These are phyloP conservation scores for Ailurus styani DNA, from an alignment of 2,113 vertebrate species.

Conservation along the genomic window DNA sequence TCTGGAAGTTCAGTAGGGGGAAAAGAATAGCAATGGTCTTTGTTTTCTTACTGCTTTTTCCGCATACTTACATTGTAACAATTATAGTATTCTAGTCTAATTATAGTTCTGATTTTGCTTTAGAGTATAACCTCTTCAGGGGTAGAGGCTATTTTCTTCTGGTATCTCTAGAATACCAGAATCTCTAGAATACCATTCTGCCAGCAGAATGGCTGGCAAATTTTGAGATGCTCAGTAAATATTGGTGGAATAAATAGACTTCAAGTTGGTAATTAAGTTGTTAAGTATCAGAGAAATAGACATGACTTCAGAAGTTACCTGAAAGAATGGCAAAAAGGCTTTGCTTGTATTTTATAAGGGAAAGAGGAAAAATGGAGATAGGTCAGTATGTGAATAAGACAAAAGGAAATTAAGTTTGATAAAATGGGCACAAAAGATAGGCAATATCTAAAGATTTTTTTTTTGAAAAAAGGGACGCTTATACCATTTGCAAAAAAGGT, in stretches of 20 bases:
- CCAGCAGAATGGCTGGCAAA: neutral
- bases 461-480: neutral
- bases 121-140: neutral
- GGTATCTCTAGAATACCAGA: neutral
- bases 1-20: neutral
- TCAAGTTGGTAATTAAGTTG: neutral
- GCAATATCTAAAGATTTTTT: neutral
- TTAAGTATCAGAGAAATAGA: conserved; percentile 22
- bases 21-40: neutral
- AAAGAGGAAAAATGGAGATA: conserved; percentile 10
- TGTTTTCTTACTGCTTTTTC: neutral
- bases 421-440: neutral
- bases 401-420: conserved; percentile 24
- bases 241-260: neutral
- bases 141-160: neutral
- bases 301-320: neutral
- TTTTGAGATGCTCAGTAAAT: conserved; percentile 23
- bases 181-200: no score
- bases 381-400: neutral
- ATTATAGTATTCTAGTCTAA: neutral
- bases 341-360: neutral
- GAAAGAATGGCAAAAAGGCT: neutral
- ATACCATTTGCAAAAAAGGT: neutral
- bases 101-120: conserved; percentile 7
- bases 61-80: neutral